Conservation (phyloP, 2,888 invertebrate genomes). For the Torymus auratus region DNA sequence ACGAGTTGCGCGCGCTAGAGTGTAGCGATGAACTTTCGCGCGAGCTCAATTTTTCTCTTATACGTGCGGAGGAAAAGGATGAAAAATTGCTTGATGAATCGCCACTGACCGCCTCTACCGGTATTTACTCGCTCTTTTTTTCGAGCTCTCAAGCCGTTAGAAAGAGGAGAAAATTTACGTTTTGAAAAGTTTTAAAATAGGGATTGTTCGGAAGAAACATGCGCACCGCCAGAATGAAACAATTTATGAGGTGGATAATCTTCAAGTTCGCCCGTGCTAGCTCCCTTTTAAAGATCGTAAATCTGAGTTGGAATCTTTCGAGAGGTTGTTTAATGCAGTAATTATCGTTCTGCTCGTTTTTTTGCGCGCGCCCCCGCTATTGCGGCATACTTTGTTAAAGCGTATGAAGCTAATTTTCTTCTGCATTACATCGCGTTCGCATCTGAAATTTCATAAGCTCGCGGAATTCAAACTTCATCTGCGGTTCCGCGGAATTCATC, state of each 20-base stretch:
- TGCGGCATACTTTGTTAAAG: too few species aligned
- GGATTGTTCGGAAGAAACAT: background rate
- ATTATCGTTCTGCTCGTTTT: background rate
- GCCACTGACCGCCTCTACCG: background rate
- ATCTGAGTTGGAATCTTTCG: conserved; percentile 4
- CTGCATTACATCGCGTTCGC: too few species aligned
- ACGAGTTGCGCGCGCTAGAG: background rate
- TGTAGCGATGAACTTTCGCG: background rate
- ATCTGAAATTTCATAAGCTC: too few species aligned
- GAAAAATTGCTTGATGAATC: conserved; percentile 28
- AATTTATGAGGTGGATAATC: conserved; percentile 38
- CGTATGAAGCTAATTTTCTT: too few species aligned
- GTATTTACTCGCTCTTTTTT: background rate
- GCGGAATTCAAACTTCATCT: too few species aligned
- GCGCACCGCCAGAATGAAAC: background rate
- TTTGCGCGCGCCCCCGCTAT: too few species aligned
- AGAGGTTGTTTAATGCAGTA: conserved; percentile 3
- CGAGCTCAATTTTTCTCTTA: conserved; percentile 9
- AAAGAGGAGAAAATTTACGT: conserved; percentile 25
- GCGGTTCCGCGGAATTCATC: too few species aligned
- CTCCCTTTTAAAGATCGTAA: conserved; percentile 4
- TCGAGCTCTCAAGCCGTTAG: background rate
- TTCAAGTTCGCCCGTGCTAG: background rate
- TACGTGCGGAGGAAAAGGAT: background rate
- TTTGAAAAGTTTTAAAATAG: conserved; percentile 30